A percentile compares a stretch with the other conserved stretches of the same genome.
phyloP scores from a whole-genome alignment of 2,888 invertebrate species.

The Agrilus cyanescens region DNA sequence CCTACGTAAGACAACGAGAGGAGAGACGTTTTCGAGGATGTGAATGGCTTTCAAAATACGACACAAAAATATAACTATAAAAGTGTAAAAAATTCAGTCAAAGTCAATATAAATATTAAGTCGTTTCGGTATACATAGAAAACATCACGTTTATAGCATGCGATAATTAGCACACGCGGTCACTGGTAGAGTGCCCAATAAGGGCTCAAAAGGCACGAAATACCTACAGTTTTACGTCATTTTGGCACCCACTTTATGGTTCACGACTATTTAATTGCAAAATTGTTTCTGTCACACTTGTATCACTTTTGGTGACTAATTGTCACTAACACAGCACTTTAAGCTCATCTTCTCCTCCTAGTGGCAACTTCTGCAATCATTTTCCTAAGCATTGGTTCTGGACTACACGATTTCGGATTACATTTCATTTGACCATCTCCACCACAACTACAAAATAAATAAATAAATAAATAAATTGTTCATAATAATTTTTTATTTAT shows the following conservation, averaged over 20 bases:
- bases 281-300: conserved; percentile 32
- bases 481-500: background rate
- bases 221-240: conserved; percentile 31
- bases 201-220: conserved; percentile 30
- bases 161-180: conserved; percentile 10
- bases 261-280: conserved; percentile 29
- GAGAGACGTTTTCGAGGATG: conserved; percentile 20
- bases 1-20: conserved; percentile 29
- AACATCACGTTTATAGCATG: conserved; percentile 18
- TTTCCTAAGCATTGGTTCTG: conserved; percentile 80
- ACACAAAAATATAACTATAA: conserved; percentile 31
- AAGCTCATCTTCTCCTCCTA: conserved; percentile 53
- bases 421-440: conserved; percentile 90
- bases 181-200: conserved; percentile 9
- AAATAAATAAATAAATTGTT: conserved; percentile 5
- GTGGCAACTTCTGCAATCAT: conserved; percentile 77
- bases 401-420: conserved; percentile 81
- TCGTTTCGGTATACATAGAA: conserved; percentile 20
- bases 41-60: conserved; percentile 34
- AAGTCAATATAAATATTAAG: conserved; percentile 23
- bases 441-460: conserved; percentile 60
- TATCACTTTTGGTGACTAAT: conserved; percentile 25
- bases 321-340: conserved; percentile 23
- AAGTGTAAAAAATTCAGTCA: conserved; percentile 32
- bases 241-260: conserved; percentile 36